Evolutionary conservation across 2,888 invertebrate species (phyloP).

Genomic region (Drosophila eohydei): DNA sequence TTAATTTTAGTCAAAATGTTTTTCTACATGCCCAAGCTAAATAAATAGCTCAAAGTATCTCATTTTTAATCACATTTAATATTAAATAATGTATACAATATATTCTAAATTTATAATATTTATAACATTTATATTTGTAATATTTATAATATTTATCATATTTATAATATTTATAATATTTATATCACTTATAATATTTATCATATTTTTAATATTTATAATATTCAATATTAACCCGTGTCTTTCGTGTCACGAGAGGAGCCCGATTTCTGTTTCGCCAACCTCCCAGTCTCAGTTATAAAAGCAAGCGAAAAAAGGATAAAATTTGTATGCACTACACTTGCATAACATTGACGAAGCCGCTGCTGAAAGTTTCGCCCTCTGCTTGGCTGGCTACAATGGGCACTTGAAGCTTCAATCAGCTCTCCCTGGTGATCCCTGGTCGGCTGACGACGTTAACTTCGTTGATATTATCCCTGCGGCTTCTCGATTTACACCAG

Average conservation of each 20-base stretch:
- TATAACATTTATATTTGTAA: neutral
- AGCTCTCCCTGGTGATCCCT: conserved; percentile 3
- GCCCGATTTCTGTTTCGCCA: neutral
- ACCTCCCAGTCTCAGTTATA: neutral
- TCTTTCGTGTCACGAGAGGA: neutral
- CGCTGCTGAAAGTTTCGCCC: conserved; percentile 39
- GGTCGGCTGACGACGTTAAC: conserved; percentile 33
- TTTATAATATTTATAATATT: no score
- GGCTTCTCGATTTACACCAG: conserved; percentile 39
- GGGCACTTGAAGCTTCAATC: conserved; percentile 11
- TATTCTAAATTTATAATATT: neutral
- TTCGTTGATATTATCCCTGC: conserved; percentile 39
- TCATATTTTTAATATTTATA: neutral
- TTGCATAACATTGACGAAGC: conserved; percentile 55
- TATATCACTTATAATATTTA: no score
- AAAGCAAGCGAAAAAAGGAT: neutral
- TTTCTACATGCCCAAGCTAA: neutral
- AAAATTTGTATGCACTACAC: conserved; percentile 49
- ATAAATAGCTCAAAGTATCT: neutral
- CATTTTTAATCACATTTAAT: neutral
- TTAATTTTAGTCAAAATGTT: neutral
- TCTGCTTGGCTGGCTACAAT: conserved; percentile 24
- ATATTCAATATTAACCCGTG: no score
- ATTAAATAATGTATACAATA: neutral
- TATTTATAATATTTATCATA: neutral